These are phyloP conservation scores for Kryptolebias marmoratus DNA, from an alignment of 2,113 vertebrate genomes.

Conservation along the genomic window DNA sequence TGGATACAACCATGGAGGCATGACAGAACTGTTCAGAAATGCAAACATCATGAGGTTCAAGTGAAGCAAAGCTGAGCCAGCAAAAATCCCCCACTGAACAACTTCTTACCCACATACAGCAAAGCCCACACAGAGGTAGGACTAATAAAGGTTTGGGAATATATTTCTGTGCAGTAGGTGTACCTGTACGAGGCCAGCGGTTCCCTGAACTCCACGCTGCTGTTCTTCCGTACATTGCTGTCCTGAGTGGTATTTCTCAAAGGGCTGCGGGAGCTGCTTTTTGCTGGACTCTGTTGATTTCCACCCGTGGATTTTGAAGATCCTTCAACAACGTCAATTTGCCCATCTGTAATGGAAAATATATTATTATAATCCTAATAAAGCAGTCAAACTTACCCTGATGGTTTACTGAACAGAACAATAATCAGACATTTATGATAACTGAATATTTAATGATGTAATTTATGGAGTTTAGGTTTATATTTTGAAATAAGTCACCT, in stretches of 20 bases:
- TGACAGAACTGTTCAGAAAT: not conserved
- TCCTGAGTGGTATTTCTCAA: slow-evolving; percentile 90
- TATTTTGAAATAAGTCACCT: slow-evolving; percentile 76
- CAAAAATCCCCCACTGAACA: not conserved
- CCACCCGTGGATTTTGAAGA: slow-evolving; percentile 73
- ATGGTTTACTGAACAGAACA: not conserved
- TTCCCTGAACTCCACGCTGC: slow-evolving; percentile 87
- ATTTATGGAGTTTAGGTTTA: not conserved
- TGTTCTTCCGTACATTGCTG: slow-evolving; percentile 87
- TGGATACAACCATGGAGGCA: not conserved
- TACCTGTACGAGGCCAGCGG: slow-evolving; percentile 90
- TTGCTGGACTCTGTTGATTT: slow-evolving; percentile 83
- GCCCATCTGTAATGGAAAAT: slow-evolving; percentile 67
- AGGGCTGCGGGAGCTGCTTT: slow-evolving; percentile 88
- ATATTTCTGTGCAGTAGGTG: not conserved
- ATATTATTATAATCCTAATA: not conserved
- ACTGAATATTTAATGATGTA: not conserved
- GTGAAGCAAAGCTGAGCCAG: not conserved
- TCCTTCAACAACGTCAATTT: slow-evolving; percentile 64
- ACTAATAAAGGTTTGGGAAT: not conserved
- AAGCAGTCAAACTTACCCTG: not conserved
- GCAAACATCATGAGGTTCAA: not conserved
- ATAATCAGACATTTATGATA: not conserved
- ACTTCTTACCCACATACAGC: not conserved
- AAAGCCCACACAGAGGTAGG: not conserved